A percentile compares a stretch with the other conserved stretches of the same genome.
Evolutionary conservation across 1,140 invertebrate genomes (phyloP).

Genomic region (Macrostomum lignano): DNA sequence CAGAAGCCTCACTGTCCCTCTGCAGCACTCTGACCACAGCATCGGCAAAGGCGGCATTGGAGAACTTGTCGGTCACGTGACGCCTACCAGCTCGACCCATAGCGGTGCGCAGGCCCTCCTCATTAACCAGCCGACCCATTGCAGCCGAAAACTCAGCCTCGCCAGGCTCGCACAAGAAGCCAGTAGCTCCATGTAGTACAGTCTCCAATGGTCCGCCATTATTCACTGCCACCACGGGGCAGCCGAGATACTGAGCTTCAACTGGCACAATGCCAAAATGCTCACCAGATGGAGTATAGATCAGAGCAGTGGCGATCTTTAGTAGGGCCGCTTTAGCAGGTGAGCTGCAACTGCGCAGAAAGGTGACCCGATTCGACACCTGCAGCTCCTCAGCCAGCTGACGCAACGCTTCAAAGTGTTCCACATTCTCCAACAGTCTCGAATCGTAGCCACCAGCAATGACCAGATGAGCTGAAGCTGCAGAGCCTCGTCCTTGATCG

Average conservation of each 20-base stretch:
- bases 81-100: no score
- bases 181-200: conserved; percentile 52
- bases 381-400: conserved; percentile 35
- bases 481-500: neutral
- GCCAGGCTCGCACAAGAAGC: conserved; percentile 43
- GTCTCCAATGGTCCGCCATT: conserved; percentile 84
- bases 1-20: no score
- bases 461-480: conserved; percentile 38
- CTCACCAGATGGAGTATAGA: conserved; percentile 85
- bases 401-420: conserved; percentile 49
- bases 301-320: conserved; percentile 39
- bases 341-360: conserved; percentile 58
- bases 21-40: no score
- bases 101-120: no score
- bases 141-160: neutral
- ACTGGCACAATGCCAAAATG: conserved; percentile 98
- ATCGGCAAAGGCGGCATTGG: no score
- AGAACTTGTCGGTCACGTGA: no score
- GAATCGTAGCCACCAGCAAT: conserved; percentile 86
- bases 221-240: conserved; percentile 73
- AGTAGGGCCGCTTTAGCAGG: conserved; percentile 50
- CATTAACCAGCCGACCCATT: no score
- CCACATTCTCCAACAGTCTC: conserved; percentile 55
- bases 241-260: conserved; percentile 75
- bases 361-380: conserved; percentile 38